A percentile compares a stretch with the other conserved stretches of the same genome.
Evolutionary conservation across 2,113 vertebrate species (phyloP).

Genomic region (Macrotis lagotis): DNA sequence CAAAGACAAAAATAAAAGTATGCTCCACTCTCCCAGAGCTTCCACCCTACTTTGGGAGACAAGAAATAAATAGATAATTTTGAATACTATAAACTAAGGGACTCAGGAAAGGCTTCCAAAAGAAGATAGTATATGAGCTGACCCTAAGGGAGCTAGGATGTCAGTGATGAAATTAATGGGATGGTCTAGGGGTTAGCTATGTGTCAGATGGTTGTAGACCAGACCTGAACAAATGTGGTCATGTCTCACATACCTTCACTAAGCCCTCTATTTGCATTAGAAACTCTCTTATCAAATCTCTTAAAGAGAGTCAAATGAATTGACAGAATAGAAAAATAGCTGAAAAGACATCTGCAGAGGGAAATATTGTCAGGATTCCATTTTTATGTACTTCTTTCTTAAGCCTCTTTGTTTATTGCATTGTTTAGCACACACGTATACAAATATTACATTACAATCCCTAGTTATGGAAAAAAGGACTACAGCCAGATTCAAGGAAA

Average conservation of each 20-base stretch:
- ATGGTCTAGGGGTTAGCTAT: neutral
- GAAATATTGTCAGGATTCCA: slow-evolving; percentile 7
- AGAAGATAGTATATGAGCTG: neutral
- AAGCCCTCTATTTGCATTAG: slow-evolving; percentile 5
- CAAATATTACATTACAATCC: neutral
- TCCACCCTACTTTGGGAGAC: neutral
- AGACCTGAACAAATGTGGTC: slow-evolving; percentile 12
- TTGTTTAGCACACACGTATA: slow-evolving; percentile 15
- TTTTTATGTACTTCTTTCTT: neutral
- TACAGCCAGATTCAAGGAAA: slow-evolving; percentile 4
- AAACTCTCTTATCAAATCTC: neutral
- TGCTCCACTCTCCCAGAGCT: neutral
- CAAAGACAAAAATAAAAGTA: neutral
- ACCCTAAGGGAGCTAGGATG: fast-evolving
- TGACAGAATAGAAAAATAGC: slow-evolving; percentile 17
- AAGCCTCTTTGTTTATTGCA: slow-evolving; percentile 38
- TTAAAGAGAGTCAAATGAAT: neutral
- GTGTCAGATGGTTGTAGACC: neutral
- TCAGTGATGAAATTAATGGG: neutral
- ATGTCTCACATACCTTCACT: slow-evolving; percentile 39
- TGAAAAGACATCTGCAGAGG: neutral
- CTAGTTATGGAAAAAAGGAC: slow-evolving; percentile 5
- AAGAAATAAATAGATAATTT: neutral
- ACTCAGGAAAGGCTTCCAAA: neutral
- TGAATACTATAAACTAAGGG: neutral